These are phyloP conservation scores for Lerista edwardsae DNA, from an alignment of 2,797 vertebrate genomes.

Conservation along the genomic window DNA sequence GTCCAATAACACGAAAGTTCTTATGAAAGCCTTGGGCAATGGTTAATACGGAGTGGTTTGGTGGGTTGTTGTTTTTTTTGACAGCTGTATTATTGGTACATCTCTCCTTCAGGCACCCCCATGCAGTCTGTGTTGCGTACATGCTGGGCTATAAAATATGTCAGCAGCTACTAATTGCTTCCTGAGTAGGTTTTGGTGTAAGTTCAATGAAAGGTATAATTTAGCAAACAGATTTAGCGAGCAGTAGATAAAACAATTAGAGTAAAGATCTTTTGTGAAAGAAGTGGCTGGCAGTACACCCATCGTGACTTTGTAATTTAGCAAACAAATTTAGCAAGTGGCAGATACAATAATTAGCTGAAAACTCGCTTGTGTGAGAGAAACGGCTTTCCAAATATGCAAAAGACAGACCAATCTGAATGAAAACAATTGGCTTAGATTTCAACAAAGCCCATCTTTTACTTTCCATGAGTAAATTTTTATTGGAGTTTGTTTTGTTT, in stretches of 20 bases:
- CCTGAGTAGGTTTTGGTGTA: conserved; percentile 67
- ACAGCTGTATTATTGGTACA: conserved; percentile 35
- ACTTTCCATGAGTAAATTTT: background rate
- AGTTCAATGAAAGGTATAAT: conserved; percentile 75
- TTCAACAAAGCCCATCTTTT: conserved; percentile 36
- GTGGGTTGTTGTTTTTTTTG: background rate
- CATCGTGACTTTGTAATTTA: conserved; percentile 71
- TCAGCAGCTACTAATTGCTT: conserved; percentile 70
- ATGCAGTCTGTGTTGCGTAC: conserved; percentile 5
- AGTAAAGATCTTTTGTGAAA: conserved; percentile 69
- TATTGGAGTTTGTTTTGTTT: background rate
- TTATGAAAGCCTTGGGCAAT: background rate
- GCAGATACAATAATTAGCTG: conserved; percentile 70
- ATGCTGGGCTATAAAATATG: conserved; percentile 46
- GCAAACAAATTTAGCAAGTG: conserved; percentile 72
- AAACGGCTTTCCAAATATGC: conserved; percentile 61
- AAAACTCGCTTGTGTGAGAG: conserved; percentile 67
- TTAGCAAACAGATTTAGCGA: conserved; percentile 74
- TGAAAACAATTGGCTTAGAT: conserved; percentile 55
- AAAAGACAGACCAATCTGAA: conserved; percentile 61
- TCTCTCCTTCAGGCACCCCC: conserved; percentile 38
- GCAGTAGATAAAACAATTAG: conserved; percentile 76
- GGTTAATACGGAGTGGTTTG: background rate
- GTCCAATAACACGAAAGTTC: conserved; percentile 6
- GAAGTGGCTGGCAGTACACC: conserved; percentile 57